phyloP scores from a whole-genome alignment of 1,140 invertebrate species.

The Batillaria attramentaria region DNA sequence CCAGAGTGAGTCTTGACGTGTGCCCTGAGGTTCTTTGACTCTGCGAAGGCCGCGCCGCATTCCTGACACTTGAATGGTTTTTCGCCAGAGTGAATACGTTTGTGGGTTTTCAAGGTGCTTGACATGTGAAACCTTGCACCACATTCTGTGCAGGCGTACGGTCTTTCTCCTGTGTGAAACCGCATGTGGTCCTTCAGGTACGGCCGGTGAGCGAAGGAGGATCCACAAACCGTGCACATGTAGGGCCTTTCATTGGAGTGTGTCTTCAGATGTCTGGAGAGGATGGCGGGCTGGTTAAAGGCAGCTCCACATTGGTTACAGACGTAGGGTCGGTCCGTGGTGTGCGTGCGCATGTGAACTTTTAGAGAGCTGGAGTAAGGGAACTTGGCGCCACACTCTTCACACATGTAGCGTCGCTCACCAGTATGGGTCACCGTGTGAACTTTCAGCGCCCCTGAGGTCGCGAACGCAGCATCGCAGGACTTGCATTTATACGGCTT shows the following conservation, averaged over 20 bases:
- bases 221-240: not conserved
- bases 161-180: constrained; percentile 30
- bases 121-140: constrained; percentile 17
- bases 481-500: not conserved
- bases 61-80: constrained; percentile 45
- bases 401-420: not conserved
- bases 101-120: constrained; percentile 53
- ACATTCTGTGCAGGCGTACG: constrained; percentile 30
- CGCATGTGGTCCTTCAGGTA: constrained; percentile 23
- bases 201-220: not conserved
- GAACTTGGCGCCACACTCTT: constrained; percentile 14
- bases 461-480: not conserved
- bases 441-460: not conserved
- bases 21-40: constrained; percentile 15
- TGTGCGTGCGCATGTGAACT: constrained; percentile 12
- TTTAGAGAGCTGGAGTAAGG: constrained; percentile 14
- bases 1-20: constrained; percentile 23
- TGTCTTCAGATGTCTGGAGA: not conserved
- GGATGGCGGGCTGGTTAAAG: not conserved
- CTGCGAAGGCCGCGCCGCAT: constrained; percentile 27
- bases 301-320: constrained; percentile 1
- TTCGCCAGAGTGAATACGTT: constrained; percentile 66
- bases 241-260: not conserved
- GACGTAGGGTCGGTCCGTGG: not conserved
- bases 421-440: not conserved